These are phyloP conservation scores for Drosophila sp. DNA, from an alignment of 1,140 invertebrate species.

Conservation along the genomic window DNA sequence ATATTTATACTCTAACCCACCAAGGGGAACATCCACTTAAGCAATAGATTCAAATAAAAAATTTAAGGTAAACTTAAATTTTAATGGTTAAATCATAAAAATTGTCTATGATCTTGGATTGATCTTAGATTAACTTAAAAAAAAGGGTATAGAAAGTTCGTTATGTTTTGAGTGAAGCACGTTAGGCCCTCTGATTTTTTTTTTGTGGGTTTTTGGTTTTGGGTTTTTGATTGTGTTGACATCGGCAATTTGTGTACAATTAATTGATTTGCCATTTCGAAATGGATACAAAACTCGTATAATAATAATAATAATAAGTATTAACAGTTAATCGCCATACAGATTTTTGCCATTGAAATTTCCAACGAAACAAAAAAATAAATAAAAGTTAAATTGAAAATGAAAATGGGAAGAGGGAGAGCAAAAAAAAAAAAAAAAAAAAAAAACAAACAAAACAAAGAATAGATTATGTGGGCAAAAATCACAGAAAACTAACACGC, in stretches of 20 bases:
- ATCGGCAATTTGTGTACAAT: background rate
- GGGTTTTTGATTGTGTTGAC: background rate
- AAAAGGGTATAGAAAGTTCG: no score
- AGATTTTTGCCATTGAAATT: constrained; percentile 4
- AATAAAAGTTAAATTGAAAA: constrained; percentile 48
- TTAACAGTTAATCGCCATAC: background rate
- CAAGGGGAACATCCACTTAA: background rate
- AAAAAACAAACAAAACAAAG: constrained; percentile 33
- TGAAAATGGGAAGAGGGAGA: constrained; percentile 18
- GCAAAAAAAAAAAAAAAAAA: constrained; percentile 1
- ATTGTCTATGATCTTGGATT: no score
- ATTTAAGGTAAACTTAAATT: no score
- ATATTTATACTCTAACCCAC: background rate
- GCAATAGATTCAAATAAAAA: no score
- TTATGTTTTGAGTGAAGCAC: no score
- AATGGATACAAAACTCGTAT: background rate
- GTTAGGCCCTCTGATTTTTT: background rate
- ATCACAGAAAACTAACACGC: constrained; percentile 80
- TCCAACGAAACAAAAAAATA: background rate
- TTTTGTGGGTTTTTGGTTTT: background rate
- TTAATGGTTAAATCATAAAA: no score
- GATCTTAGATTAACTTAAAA: no score
- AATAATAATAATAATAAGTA: background rate
- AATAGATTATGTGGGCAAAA: constrained; percentile 42
- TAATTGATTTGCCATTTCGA: constrained; percentile 5